Conservation (phyloP, 2,797 vertebrate species). For the Amniataba percoides region DNA sequence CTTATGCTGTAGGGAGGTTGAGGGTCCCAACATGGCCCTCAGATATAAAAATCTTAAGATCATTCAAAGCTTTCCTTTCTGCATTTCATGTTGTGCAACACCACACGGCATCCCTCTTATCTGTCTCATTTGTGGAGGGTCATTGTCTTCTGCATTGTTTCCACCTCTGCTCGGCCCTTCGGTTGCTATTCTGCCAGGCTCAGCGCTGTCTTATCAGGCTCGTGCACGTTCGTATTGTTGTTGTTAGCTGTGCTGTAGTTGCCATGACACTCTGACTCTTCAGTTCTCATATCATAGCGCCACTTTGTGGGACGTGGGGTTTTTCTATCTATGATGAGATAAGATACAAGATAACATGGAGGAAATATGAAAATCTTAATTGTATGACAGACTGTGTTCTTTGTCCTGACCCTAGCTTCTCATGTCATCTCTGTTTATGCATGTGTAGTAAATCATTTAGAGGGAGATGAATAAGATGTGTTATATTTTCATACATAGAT, state of each 20-base stretch:
- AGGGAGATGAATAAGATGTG: not conserved
- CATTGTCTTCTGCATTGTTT: constrained; percentile 9
- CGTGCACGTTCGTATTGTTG: constrained; percentile 31
- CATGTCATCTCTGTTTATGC: not conserved
- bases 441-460: not conserved
- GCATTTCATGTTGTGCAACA: not conserved
- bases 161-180: constrained; percentile 2
- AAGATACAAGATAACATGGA: not conserved
- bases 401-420: not conserved
- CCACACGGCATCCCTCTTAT: not conserved
- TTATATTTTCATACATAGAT: constrained; percentile 1
- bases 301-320: not conserved
- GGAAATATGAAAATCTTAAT: no score
- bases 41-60: not conserved
- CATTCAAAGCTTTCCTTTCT: not conserved
- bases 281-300: not conserved
- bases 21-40: not conserved
- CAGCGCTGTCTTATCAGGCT: constrained; percentile 34
- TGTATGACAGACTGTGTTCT: not conserved
- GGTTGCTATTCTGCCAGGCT: not conserved
- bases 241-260: constrained; percentile 14
- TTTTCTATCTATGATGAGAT: not conserved
- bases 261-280: constrained; percentile 16
- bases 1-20: not conserved
- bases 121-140: constrained; percentile 3